Percentiles rank a stretch among this genome's conserved stretches.
These are phyloP conservation scores for Lomographa bimaculata DNA, from an alignment of 2,888 invertebrate genomes.

Conservation along the genomic window DNA sequence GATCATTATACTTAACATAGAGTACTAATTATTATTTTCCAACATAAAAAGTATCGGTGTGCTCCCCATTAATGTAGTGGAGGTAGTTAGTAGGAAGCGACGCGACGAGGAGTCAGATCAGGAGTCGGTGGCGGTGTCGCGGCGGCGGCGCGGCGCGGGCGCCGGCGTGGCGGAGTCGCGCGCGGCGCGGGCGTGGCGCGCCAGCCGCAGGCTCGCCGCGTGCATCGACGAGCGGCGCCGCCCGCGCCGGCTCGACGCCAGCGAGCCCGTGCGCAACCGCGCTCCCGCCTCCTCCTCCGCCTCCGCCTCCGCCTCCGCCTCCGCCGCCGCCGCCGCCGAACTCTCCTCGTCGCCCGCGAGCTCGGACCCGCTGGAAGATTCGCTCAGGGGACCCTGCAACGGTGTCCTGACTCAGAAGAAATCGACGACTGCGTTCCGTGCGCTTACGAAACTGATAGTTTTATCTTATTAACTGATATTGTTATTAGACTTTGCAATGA, in stretches of 20 bases:
- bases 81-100: too few species aligned
- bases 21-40: too few species aligned
- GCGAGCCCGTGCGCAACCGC: constrained; percentile 28
- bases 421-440: background rate
- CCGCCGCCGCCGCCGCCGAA: constrained; percentile 20
- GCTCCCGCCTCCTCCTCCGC: constrained; percentile 23
- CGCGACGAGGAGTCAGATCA: too few species aligned
- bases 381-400: constrained; percentile 47
- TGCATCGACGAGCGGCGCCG: constrained; percentile 69
- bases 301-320: constrained; percentile 17
- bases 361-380: constrained; percentile 36
- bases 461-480: too few species aligned
- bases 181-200: constrained; percentile 41
- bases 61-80: too few species aligned
- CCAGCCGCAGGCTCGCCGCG: constrained; percentile 64
- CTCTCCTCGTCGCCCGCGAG: constrained; percentile 12
- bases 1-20: too few species aligned
- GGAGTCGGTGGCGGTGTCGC: too few species aligned
- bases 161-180: constrained; percentile 36
- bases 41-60: too few species aligned
- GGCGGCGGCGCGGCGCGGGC: constrained; percentile 5
- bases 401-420: background rate
- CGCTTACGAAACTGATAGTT: too few species aligned
- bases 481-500: too few species aligned
- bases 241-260: constrained; percentile 25